A percentile compares a stretch with the other conserved stretches of the same genome.
These are phyloP conservation scores for Lamellibrachia luymesi DNA, from an alignment of 1,140 invertebrate genomes.

Conservation along the genomic window DNA sequence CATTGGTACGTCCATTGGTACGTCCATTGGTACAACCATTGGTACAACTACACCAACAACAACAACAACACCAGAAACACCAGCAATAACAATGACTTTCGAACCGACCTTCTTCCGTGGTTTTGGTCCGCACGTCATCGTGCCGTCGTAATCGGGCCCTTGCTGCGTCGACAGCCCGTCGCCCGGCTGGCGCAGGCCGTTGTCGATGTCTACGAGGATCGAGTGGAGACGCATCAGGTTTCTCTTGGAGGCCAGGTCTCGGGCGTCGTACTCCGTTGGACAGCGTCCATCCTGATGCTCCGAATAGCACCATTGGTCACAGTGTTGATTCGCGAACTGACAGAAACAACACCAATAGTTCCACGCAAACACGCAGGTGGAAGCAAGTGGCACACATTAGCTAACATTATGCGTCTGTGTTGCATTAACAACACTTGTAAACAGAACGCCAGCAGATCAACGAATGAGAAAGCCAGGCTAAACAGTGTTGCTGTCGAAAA, in stretches of 20 bases:
- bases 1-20: no score
- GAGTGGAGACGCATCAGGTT: constrained; percentile 30
- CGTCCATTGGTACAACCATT: no score
- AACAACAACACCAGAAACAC: not conserved
- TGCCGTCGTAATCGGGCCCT: not conserved
- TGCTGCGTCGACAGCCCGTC: constrained; percentile 18
- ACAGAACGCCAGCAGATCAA: no score
- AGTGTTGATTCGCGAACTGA: constrained; percentile 31
- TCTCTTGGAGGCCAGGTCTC: constrained; percentile 28
- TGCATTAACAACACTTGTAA: no score
- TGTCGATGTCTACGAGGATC: constrained; percentile 32
- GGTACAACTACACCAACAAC: not conserved
- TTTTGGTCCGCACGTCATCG: not conserved
- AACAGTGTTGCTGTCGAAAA: no score
- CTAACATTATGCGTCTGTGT: not conserved
- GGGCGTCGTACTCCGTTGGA: constrained; percentile 32
- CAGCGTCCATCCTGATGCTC: constrained; percentile 33
- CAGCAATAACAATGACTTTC: not conserved
- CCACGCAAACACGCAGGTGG: not conserved
- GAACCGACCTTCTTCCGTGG: not conserved
- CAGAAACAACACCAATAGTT: not conserved
- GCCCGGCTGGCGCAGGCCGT: constrained; percentile 31
- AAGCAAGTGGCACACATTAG: not conserved
- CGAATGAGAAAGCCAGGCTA: no score
- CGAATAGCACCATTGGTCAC: constrained; percentile 38